Evolutionary conservation across 2,113 vertebrate species (phyloP).

Genomic region (Proteles cristata): DNA sequence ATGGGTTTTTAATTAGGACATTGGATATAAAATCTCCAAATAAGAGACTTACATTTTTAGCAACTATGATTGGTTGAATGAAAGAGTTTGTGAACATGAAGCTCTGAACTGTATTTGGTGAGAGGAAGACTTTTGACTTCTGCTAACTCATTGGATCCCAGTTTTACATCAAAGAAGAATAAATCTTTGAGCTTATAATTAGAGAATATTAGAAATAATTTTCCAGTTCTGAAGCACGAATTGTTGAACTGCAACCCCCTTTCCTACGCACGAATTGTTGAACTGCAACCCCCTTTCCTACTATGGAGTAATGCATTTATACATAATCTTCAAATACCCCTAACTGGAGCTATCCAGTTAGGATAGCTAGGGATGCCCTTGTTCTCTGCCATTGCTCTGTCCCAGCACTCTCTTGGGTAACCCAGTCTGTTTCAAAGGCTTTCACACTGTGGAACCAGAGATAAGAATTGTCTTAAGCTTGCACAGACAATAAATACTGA

Average conservation of each 20-base stretch:
- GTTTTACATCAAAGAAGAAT: not conserved
- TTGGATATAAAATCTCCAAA: not conserved
- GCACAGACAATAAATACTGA: slow-evolving; percentile 58
- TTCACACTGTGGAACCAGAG: slow-evolving; percentile 70
- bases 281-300: not conserved
- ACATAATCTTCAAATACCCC: not conserved
- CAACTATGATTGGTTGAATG: not conserved
- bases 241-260: not conserved
- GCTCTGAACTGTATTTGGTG: not conserved
- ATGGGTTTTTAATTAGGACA: not conserved
- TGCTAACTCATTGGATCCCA: not conserved
- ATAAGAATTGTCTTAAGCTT: slow-evolving; percentile 73
- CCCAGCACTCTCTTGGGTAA: slow-evolving; percentile 71
- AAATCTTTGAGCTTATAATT: not conserved
- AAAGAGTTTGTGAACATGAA: not conserved
- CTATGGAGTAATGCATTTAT: not conserved
- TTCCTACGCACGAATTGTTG: not conserved
- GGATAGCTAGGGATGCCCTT: no score
- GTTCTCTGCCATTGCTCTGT: not conserved
- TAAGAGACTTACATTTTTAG: not conserved
- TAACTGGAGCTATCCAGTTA: not conserved
- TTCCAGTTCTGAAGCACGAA: slow-evolving; percentile 10
- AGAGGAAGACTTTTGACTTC: not conserved
- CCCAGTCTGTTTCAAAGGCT: slow-evolving; percentile 78
- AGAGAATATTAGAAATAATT: slow-evolving; percentile 13